phyloP scores from a whole-genome alignment of 1,140 invertebrate species.

The Drosophila quadrilineata region DNA sequence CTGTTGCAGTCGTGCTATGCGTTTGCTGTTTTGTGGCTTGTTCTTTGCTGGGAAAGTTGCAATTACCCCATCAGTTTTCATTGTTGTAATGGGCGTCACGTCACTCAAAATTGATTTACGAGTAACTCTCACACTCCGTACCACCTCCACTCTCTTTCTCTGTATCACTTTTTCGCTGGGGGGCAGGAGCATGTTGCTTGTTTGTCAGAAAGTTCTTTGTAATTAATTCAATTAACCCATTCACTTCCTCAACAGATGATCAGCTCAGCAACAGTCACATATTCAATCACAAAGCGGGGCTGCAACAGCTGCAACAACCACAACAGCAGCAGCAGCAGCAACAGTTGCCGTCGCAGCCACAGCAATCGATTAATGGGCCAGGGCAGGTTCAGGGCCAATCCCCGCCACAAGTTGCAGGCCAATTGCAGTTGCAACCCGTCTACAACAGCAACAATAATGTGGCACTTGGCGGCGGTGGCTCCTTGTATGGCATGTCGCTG shows the following conservation, averaged over 20 bases:
- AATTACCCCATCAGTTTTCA: constrained; percentile 71
- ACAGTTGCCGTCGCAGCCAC: neutral
- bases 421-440: constrained; percentile 60
- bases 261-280: constrained; percentile 83
- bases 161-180: constrained; percentile 11
- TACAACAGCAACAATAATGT: constrained; percentile 44
- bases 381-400: constrained; percentile 59
- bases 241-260: constrained; percentile 65
- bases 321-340: constrained; percentile 6
- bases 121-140: too few species aligned
- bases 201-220: constrained; percentile 30
- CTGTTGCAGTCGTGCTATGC: too few species aligned
- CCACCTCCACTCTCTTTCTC: too few species aligned
- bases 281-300: constrained; percentile 86
- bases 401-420: constrained; percentile 16
- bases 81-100: constrained; percentile 60
- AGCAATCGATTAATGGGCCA: constrained; percentile 14
- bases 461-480: constrained; percentile 7
- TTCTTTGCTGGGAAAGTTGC: constrained; percentile 73
- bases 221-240: constrained; percentile 75
- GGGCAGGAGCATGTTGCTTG: constrained; percentile 12
- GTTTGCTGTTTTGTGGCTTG: too few species aligned
- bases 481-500: constrained; percentile 62
- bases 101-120: constrained; percentile 73
- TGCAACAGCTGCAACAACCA: constrained; percentile 82